Base-by-base conservation (phyloP, 2,888 invertebrate species). In the Aspidiotus destructor region DNA sequence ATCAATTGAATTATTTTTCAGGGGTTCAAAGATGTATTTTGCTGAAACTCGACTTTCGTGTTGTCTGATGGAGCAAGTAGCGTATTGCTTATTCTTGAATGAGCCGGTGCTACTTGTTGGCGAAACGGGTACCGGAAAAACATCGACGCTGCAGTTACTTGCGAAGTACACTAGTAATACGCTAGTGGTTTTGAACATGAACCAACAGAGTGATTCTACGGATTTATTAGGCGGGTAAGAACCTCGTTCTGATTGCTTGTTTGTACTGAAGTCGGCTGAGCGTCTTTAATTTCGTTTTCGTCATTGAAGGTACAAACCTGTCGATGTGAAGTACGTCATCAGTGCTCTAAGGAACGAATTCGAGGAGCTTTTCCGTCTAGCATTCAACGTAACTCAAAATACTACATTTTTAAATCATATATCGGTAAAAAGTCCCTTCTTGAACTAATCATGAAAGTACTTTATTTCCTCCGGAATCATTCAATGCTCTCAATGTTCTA, bases 51-150 rank as follows among this genome's bases (percentile, higher is more conserved):
- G 89, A 48, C 86, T 87, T 68, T 85, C 92, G 0, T 84, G 87
- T 0, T 86, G 87, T 75, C 81, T 95, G 60, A 78, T 99, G 54
- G 99, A 99, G 79, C 84, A 88, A 40, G 86, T 99, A 63, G 86
- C 92, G 17, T 88, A 89, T 71, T 91, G 92, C 75, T 85, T 97
- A 0, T 80, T 80, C 0, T 83, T 88, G 62, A 85, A 85, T 62
- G 98, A 99, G 76, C 93, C 98, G 0, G 90, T 97, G 1, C 79
- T 99, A 7, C 80, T 99, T 8, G 96, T 98, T 0, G 99, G 99
- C 41, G 99, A 99, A 80, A 99, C 99, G 0, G 99, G 99, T 60
- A 96, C 95, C 0, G 99, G 99, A 0, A 99, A 99, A 81, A 99
- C 99, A 0, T 92, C 94, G 0, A 86, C 91, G 0, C 85, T 99